Base-by-base conservation (phyloP, 2,113 vertebrate genomes). In the Xiphias gladius region DNA sequence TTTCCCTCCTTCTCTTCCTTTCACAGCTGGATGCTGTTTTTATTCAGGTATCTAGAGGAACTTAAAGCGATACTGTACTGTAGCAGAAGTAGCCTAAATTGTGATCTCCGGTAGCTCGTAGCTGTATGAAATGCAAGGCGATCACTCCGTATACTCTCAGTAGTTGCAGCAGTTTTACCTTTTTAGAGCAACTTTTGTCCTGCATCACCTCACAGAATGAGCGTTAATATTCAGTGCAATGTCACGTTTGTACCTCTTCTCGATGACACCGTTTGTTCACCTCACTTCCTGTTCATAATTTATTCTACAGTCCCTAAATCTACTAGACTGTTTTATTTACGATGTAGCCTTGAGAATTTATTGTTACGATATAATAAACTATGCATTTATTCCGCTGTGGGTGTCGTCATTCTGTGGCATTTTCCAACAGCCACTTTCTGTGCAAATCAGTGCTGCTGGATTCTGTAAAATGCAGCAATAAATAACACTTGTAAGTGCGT, bases 301-400 rank as follows among this genome's bases (percentile, higher is more conserved):
- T 77, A 81, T 80, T 81, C 78, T 69, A 65, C 63, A 12, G 8
- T 67, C 84, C 68, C 39, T 48, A 8, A 48, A 83, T 50, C 82
- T 80, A 61, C 69, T 86, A 32, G 89, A 93, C 93, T 92, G 89
- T 92, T 93, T 87, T 70, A 43, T 89, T 90, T 84, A 84, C 52
- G 1, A 79, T 82, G 87, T 89, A 91, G 83, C 86, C 76, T 83
- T 89, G 80, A 91, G 52, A 52, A 86, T 46, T 66, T 84, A 41
- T 79, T 88, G 85, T 69, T 76, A 91, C 87, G 80, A 77, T 74
- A 88, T 86, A 83, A 91, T 92, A 94, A 94, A 93, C 93, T 94
- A 94, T 94, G 93, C 93, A 94, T 94, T 86, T 92, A 93, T 79
- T 92, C 92, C 86, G 80, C 59, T 16, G 64, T 93, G 79, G 59